These are phyloP conservation scores for Cetonia aurata DNA, from an alignment of 2,888 invertebrate genomes.

Conservation along the genomic window DNA sequence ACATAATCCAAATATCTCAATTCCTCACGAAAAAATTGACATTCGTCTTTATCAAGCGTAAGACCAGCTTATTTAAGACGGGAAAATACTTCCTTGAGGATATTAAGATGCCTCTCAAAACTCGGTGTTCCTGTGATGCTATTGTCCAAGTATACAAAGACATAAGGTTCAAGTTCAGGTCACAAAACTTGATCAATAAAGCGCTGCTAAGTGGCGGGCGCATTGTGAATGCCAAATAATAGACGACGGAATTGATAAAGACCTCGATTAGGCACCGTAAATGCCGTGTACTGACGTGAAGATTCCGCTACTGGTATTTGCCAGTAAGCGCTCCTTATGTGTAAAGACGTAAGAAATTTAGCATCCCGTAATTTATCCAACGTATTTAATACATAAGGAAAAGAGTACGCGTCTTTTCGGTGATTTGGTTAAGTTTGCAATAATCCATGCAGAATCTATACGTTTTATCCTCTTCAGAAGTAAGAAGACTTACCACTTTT, in stretches of 20 bases:
- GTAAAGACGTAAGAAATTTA: slow-evolving; percentile 44
- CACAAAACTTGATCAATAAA: slow-evolving; percentile 55
- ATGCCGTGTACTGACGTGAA: slow-evolving; percentile 53
- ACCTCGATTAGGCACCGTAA: slow-evolving; percentile 54
- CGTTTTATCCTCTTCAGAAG: slow-evolving; percentile 49
- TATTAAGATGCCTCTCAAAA: slow-evolving; percentile 43
- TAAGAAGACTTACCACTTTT: slow-evolving; percentile 49
- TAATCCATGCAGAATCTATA: slow-evolving; percentile 53
- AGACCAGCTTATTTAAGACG: slow-evolving; percentile 47
- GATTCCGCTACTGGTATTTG: slow-evolving; percentile 47
- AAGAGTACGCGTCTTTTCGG: slow-evolving; percentile 47
- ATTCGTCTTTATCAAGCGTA: slow-evolving; percentile 53
- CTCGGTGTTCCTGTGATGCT: slow-evolving; percentile 49
- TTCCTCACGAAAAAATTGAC: slow-evolving; percentile 51
- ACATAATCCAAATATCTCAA: slow-evolving; percentile 57
- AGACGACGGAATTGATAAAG: slow-evolving; percentile 56
- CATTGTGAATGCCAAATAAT: slow-evolving; percentile 56
- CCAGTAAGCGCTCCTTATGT: slow-evolving; percentile 49
- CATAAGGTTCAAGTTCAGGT: slow-evolving; percentile 49
- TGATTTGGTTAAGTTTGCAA: slow-evolving; percentile 47
- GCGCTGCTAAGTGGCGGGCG: slow-evolving; percentile 56
- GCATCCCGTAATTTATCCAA: slow-evolving; percentile 48
- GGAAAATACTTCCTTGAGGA: slow-evolving; percentile 44
- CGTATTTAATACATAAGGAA: slow-evolving; percentile 45
- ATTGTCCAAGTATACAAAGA: slow-evolving; percentile 52